Evolutionary conservation across 2,888 invertebrate species (phyloP).

Genomic region (Uloborus plumipes): DNA sequence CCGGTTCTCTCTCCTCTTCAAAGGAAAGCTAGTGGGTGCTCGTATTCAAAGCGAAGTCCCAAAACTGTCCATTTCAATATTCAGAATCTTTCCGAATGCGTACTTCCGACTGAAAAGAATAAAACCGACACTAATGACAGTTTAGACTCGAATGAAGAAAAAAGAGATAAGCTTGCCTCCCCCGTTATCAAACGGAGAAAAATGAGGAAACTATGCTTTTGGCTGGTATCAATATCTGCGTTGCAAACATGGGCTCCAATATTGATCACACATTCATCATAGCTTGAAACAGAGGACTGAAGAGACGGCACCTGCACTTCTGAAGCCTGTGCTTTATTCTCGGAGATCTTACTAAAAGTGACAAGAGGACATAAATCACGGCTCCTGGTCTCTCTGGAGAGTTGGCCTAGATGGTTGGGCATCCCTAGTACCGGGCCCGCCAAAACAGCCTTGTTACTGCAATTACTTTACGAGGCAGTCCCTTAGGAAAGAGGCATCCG

Average conservation of each 20-base stretch:
- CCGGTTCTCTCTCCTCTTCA: too few relatives aligned
- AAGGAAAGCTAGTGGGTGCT: too few relatives aligned
- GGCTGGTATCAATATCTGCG: slow-evolving; percentile 41
- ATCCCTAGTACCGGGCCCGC: slow-evolving; percentile 17
- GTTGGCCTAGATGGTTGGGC: slow-evolving; percentile 31
- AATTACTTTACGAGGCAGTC: slow-evolving; percentile 36
- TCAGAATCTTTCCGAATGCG: too few relatives aligned
- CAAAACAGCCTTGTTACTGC: slow-evolving; percentile 46
- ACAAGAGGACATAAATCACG: slow-evolving; percentile 50
- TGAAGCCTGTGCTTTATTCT: slow-evolving; percentile 53
- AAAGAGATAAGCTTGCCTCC: slow-evolving; percentile 25
- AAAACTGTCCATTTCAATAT: too few relatives aligned
- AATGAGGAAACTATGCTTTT: slow-evolving; percentile 28
- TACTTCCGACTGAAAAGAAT: background rate
- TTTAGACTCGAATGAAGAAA: slow-evolving; percentile 16
- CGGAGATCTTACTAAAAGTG: slow-evolving; percentile 58
- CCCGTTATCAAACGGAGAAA: slow-evolving; percentile 31
- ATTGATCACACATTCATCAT: slow-evolving; percentile 57
- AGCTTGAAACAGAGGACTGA: slow-evolving; percentile 49
- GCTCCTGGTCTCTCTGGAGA: slow-evolving; percentile 47
- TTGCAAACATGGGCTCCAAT: slow-evolving; percentile 43
- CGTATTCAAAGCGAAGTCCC: too few relatives aligned
- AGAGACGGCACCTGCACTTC: slow-evolving; percentile 51
- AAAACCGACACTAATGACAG: slow-evolving; percentile 34
- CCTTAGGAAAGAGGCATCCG: too few relatives aligned